Conservation (phyloP, 2,113 vertebrate species). For the Pandion haliaetus region DNA sequence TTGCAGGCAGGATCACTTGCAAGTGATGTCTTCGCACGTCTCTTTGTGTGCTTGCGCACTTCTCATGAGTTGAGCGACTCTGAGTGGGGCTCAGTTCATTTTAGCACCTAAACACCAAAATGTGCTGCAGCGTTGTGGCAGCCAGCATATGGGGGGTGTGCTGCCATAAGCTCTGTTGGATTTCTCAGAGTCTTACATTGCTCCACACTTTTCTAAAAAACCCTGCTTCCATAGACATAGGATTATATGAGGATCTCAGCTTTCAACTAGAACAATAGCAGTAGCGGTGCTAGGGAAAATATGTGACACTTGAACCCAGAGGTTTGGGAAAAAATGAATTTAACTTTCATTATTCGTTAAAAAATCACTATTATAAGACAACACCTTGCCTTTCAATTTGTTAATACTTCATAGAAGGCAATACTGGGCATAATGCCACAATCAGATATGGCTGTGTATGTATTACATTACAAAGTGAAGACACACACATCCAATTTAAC, state of each 20-base stretch:
- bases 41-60: accelerated
- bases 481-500: background rate
- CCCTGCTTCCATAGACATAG: background rate
- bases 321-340: background rate
- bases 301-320: background rate
- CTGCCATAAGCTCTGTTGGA: background rate
- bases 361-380: background rate
- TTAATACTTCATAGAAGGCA: background rate
- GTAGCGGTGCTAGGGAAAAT: background rate
- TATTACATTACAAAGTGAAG: background rate
- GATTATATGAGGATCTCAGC: background rate
- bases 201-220: background rate
- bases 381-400: background rate
- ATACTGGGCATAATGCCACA: background rate
- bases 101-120: background rate
- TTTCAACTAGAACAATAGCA: background rate
- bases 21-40: background rate
- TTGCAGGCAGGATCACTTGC: background rate
- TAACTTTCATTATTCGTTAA: background rate
- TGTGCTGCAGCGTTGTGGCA: background rate
- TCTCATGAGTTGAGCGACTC: background rate
- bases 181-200: background rate
- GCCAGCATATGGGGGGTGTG: accelerated
- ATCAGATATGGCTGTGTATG: background rate
- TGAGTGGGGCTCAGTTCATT: background rate